These are phyloP conservation scores for Petaurus breviceps DNA, from an alignment of 2,113 vertebrate species.

Conservation along the genomic window DNA sequence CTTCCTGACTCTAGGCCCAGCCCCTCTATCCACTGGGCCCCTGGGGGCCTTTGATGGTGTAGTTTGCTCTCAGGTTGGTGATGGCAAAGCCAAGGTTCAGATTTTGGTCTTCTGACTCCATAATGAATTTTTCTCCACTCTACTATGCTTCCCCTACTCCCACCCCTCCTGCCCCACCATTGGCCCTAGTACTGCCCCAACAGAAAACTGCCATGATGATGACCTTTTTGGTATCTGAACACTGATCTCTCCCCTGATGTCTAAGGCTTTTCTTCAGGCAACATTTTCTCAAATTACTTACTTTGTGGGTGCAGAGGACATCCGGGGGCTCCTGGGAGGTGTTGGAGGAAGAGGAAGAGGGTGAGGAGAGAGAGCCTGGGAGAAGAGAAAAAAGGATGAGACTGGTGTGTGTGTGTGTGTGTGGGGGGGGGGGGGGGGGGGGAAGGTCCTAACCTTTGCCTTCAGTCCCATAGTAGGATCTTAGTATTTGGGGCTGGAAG, in stretches of 20 bases:
- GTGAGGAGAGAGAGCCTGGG: slow-evolving; percentile 73
- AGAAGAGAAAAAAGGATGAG: slow-evolving; percentile 49
- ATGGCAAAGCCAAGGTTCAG: not conserved
- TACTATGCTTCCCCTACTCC: not conserved
- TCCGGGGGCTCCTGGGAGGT: slow-evolving; percentile 75
- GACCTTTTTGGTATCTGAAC: not conserved
- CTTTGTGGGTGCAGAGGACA: slow-evolving; percentile 78
- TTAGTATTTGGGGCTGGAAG: not conserved
- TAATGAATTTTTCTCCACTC: not conserved
- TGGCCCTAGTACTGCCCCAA: not conserved
- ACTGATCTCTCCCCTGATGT: not conserved
- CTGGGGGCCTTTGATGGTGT: not conserved
- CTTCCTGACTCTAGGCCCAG: not conserved
- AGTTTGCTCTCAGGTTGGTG: not conserved
- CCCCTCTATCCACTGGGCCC: not conserved
- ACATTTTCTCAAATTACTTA: slow-evolving; percentile 60
- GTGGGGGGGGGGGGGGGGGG: too few relatives aligned
- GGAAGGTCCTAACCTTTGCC: not conserved
- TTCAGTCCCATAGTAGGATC: not conserved
- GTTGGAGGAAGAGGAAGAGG: slow-evolving; percentile 74
- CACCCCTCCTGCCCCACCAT: too few relatives aligned
- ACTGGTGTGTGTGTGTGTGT: slow-evolving; percentile 35
- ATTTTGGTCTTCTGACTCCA: not conserved
- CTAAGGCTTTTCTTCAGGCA: not conserved
- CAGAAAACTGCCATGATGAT: not conserved